Evolutionary conservation across 2,797 vertebrate species (phyloP), one percentile per base, ranked within the genome.

Genomic region (Hyperoplus lanceolatus): DNA sequence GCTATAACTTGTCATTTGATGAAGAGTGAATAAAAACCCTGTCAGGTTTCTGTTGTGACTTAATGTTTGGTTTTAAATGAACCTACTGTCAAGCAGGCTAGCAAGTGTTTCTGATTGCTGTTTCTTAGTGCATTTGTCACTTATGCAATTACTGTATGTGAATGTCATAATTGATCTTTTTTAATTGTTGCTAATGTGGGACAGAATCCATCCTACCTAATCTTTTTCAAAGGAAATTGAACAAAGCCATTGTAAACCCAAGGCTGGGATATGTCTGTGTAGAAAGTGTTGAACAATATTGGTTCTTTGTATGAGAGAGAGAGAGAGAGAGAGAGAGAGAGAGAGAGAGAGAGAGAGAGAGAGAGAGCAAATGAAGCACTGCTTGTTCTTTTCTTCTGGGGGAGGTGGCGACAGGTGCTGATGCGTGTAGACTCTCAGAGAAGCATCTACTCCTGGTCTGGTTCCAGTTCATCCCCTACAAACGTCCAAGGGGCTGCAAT

Each of bases 351-450:
- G 29, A 29, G 29, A 29, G 29, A 29, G 29, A 29, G 29, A 29
- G 29, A 29, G 29, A 29, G 60, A 80, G 74, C 48, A 82, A 89
- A 86, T 67, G 74, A 78, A 81, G 67, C 55, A 13, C 75, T 16
- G 78, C 72, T 79, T 75, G 84, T 74, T 84, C 68, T 74, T 80
- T 79, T 85, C 87, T 7, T 29, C 29, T 29, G 29, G 29, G 29
- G 29, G 11, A 49, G 80, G 71, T 75, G 78, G 48, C 51, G 70
- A 76, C 78, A 88, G 88, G 87, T 90, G 83, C 67, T 74, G 75
- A 73, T 82, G 90, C 89, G 49, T 77, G 77, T 45, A 18, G 64
- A 67, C 50, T 64, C 81, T 75, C 74, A 80, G 75, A 77, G 29
- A 29, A 65, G 63, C 84, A 70, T 79, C 73, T 67, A 49, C 81